These are phyloP conservation scores for Centropus unirufus DNA, from an alignment of 2,113 vertebrate species.

Conservation along the genomic window DNA sequence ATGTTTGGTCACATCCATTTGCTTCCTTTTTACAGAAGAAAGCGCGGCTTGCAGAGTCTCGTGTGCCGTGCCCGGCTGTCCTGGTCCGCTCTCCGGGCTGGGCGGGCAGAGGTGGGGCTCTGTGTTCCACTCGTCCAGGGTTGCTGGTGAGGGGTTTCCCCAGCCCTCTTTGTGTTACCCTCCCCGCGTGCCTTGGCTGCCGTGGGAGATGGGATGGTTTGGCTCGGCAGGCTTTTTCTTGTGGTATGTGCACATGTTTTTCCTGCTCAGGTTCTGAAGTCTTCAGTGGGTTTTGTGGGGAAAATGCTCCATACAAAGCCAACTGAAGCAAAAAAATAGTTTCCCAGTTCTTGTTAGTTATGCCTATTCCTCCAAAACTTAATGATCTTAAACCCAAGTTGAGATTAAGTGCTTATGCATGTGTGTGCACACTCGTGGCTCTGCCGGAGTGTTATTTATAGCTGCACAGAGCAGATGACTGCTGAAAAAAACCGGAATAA, in stretches of 20 bases:
- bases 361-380: neutral
- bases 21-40: neutral
- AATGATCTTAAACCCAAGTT: neutral
- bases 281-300: neutral
- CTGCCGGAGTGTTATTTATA: conserved; percentile 61
- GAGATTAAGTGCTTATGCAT: neutral
- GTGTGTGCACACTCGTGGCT: conserved; percentile 41
- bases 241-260: neutral
- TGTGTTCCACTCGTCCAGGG: no score
- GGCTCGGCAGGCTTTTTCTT: neutral
- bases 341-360: neutral
- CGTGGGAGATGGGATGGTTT: neutral
- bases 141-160: neutral
- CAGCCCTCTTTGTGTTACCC: neutral
- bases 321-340: neutral
- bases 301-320: neutral
- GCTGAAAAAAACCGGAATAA: conserved; percentile 13
- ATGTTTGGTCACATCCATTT: neutral
- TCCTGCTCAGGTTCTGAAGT: neutral
- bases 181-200: neutral
- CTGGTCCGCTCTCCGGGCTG: no score
- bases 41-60: neutral
- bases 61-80: neutral
- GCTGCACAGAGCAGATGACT: conserved; percentile 56
- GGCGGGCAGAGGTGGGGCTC: no score